phyloP scores from a whole-genome alignment of 1,140 invertebrate species.

The Mesaphorura yosii region DNA sequence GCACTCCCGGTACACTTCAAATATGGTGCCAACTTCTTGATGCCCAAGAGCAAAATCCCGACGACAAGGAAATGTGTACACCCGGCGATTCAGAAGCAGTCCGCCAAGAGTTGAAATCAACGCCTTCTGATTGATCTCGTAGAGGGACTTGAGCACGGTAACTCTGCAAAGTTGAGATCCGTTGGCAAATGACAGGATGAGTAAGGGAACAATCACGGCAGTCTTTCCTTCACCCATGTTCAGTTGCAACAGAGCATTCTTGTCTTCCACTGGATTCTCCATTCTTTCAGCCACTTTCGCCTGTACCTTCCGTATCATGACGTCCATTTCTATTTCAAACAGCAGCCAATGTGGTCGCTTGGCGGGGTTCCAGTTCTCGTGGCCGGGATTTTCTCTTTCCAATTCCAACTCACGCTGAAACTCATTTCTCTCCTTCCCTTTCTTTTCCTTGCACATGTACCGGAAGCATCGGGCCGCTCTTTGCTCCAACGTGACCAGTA shows the following conservation, averaged over 20 bases:
- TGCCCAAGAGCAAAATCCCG: constrained; percentile 12
- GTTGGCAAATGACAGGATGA: constrained; percentile 17
- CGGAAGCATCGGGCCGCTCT: constrained; percentile 1
- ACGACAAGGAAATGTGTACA: constrained; percentile 23
- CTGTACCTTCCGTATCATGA: constrained; percentile 19
- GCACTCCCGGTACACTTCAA: constrained; percentile 19
- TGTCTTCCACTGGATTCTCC: constrained; percentile 3
- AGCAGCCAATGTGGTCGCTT: constrained; percentile 25
- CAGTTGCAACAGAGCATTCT: constrained; percentile 22
- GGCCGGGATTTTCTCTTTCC: constrained; percentile 2
- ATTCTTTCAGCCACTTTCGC: constrained; percentile 23
- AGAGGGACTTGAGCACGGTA: constrained; percentile 22
- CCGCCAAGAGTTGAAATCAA: constrained; percentile 20
- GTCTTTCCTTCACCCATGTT: constrained; percentile 32
- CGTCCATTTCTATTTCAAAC: constrained; percentile 25
- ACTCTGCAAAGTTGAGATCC: constrained; percentile 15
- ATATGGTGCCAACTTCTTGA: background rate
- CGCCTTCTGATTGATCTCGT: constrained; percentile 15
- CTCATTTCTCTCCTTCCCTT: background rate
- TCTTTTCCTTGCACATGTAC: background rate
- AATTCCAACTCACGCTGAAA: constrained; percentile 6
- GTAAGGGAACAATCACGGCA: constrained; percentile 25
- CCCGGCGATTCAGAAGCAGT: constrained; percentile 15
- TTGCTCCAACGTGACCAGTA: constrained; percentile 7
- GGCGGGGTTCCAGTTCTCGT: constrained; percentile 21